These are phyloP conservation scores for Himalopsyche japonica DNA, from an alignment of 2,888 invertebrate genomes.

Conservation along the genomic window DNA sequence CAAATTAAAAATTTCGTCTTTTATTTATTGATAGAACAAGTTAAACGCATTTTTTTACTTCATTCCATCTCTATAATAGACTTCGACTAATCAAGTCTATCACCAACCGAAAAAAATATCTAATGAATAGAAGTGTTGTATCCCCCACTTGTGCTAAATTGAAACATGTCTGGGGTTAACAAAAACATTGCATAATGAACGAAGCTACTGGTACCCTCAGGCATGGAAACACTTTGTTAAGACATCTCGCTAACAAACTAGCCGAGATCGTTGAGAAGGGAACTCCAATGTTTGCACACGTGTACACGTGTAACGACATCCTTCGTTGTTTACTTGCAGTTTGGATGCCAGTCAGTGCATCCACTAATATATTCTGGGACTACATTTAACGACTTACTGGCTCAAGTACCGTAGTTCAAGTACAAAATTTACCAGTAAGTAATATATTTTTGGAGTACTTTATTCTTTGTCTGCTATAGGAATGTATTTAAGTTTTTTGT, in stretches of 20 bases:
- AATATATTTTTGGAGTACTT: too few relatives aligned
- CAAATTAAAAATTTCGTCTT: too few relatives aligned
- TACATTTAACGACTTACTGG: background rate
- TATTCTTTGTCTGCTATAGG: too few relatives aligned
- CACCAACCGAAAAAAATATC: background rate
- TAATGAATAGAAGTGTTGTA: background rate
- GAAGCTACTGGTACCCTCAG: background rate
- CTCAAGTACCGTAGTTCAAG: background rate
- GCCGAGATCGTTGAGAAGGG: background rate
- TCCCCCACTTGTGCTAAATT: background rate
- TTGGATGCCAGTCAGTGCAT: background rate
- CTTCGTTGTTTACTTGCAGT: background rate
- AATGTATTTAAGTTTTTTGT: too few relatives aligned
- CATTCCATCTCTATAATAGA: too few relatives aligned
- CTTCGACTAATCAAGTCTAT: too few relatives aligned
- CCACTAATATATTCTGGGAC: background rate
- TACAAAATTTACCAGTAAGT: too few relatives aligned
- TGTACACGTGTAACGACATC: background rate
- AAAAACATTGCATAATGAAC: background rate
- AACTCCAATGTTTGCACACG: background rate
- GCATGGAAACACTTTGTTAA: background rate
- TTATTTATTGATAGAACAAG: too few relatives aligned
- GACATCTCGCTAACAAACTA: background rate
- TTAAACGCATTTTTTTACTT: too few relatives aligned
- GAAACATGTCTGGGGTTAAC: background rate